Evolutionary conservation across 2,797 vertebrate genomes (phyloP).

Genomic region (Parauchenoglanis punctatus): DNA sequence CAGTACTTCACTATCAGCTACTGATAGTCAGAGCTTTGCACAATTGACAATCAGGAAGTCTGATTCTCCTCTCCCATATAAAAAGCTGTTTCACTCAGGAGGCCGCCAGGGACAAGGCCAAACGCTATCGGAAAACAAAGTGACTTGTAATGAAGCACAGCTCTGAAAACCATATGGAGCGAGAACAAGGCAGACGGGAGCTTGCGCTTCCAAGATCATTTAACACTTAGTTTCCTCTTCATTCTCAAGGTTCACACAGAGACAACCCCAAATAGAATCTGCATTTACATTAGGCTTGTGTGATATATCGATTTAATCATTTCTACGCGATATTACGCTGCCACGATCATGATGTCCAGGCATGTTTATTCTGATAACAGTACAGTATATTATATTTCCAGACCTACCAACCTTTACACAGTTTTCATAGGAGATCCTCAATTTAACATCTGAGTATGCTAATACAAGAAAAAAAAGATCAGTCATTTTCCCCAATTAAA

Average conservation of each 20-base stretch:
- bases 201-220: constrained; percentile 12
- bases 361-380: background rate
- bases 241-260: constrained; percentile 1
- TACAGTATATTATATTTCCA: background rate
- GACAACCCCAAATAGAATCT: constrained; percentile 4
- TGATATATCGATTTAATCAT: background rate
- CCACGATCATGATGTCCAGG: background rate
- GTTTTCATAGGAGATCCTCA: background rate
- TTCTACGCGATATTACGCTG: background rate
- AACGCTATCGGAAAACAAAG: constrained; percentile 33
- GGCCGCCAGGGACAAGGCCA: constrained; percentile 15
- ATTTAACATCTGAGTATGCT: background rate
- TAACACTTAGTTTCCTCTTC: constrained; percentile 22
- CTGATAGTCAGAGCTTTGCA: constrained; percentile 20
- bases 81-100: constrained; percentile 32
- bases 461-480: background rate
- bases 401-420: background rate
- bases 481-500: background rate
- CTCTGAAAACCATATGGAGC: constrained; percentile 36
- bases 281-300: background rate
- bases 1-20: background rate
- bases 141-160: constrained; percentile 39
- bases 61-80: constrained; percentile 9
- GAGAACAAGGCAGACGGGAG: constrained; percentile 3
- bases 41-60: constrained; percentile 12